These are phyloP conservation scores for Glomeris maerens DNA, from an alignment of 1,140 invertebrate genomes.

Conservation along the genomic window DNA sequence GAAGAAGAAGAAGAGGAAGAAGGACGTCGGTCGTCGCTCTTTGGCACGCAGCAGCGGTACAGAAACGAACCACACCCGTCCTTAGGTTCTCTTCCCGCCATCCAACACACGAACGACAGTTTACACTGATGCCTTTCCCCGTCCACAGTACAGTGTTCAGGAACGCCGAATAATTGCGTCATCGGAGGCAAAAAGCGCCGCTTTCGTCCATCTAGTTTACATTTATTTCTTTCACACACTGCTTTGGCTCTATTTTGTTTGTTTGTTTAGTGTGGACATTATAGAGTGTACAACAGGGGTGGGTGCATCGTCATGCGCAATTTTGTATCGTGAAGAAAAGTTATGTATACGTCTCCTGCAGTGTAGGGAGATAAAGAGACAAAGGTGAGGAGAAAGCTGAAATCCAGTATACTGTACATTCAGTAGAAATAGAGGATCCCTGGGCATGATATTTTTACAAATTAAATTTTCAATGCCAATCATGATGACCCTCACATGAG, in stretches of 20 bases:
- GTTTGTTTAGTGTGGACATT: background rate
- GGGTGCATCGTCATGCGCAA: too few species aligned
- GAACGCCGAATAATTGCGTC: slow-evolving; percentile 8
- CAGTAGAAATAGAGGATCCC: too few species aligned
- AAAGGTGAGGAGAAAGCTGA: too few species aligned
- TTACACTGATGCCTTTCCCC: slow-evolving; percentile 61
- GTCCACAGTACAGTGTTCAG: slow-evolving; percentile 21
- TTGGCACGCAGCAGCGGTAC: slow-evolving; percentile 62
- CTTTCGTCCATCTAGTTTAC: background rate
- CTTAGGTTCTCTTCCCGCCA: slow-evolving; percentile 71
- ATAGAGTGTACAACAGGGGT: too few species aligned
- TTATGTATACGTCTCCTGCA: too few species aligned
- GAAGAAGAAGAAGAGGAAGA: too few species aligned
- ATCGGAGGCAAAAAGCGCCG: slow-evolving; percentile 6
- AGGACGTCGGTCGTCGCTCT: slow-evolving; percentile 15
- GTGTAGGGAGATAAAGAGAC: too few species aligned
- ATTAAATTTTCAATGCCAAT: too few species aligned
- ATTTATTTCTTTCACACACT: background rate
- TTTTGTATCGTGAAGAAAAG: background rate
- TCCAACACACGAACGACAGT: slow-evolving; percentile 84
- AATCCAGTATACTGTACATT: too few species aligned
- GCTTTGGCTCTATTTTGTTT: background rate
- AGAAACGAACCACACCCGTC: slow-evolving; percentile 65
- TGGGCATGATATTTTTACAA: too few species aligned
- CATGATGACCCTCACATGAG: too few species aligned